A percentile compares a stretch with the other conserved stretches of the same genome.
phyloP scores from a whole-genome alignment of 1,140 invertebrate genomes.

The Choristoneura fumiferana region DNA sequence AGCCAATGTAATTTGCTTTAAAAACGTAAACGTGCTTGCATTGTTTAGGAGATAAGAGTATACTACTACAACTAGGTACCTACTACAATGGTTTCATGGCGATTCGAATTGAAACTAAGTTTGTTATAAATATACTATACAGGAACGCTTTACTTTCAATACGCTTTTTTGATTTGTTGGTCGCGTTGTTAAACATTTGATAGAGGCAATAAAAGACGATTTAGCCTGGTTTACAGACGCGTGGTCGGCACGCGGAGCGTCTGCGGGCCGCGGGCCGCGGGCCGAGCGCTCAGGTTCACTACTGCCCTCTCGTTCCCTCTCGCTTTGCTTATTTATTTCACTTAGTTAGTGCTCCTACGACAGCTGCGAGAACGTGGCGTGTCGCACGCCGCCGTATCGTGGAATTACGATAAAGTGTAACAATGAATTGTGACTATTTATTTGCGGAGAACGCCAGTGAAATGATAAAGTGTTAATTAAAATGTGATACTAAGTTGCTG shows the following conservation, averaged over 20 bases:
- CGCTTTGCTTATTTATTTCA: conserved; percentile 55
- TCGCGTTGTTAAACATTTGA: neutral
- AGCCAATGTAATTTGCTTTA: too few relatives aligned
- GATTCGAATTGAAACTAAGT: too few relatives aligned
- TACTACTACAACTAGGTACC: too few relatives aligned
- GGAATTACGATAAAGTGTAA: conserved; percentile 36
- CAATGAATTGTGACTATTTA: conserved; percentile 45
- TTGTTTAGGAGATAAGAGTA: too few relatives aligned
- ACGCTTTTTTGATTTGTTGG: too few relatives aligned
- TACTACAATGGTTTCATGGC: too few relatives aligned
- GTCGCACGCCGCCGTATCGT: conserved; percentile 33
- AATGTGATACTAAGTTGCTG: conserved; percentile 25
- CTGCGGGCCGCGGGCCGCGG: conserved; percentile 27
- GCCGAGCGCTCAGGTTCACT: conserved; percentile 12
- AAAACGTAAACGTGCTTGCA: too few relatives aligned
- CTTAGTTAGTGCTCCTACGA: conserved; percentile 60
- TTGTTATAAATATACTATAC: too few relatives aligned
- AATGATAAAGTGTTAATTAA: conserved; percentile 33
- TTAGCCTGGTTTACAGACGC: conserved; percentile 1
- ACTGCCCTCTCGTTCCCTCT: conserved; percentile 56
- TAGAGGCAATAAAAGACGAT: conserved; percentile 13
- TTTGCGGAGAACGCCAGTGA: conserved; percentile 40
- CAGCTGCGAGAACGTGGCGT: conserved; percentile 54
- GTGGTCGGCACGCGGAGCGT: conserved; percentile 39
- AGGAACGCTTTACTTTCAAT: too few relatives aligned